Conservation (phyloP, 2,888 invertebrate species). For the Zonitis immaculata region DNA sequence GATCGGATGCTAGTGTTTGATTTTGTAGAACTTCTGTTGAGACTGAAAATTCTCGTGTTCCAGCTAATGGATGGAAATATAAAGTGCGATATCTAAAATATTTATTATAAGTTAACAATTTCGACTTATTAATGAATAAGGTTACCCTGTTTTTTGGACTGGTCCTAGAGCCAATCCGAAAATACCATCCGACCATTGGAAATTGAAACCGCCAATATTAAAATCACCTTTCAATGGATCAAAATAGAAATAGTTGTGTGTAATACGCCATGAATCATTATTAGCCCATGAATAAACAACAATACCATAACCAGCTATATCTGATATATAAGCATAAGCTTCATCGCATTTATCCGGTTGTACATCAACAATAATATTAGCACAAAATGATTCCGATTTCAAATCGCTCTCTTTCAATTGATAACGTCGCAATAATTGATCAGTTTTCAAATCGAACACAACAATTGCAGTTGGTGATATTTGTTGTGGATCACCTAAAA, state of each 20-base stretch:
- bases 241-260: conserved; percentile 80
- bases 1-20: conserved; percentile 62
- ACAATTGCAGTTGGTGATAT: conserved; percentile 61
- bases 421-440: conserved; percentile 65
- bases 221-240: conserved; percentile 74
- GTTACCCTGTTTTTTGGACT: conserved; percentile 42
- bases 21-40: conserved; percentile 69
- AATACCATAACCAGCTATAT: conserved; percentile 69
- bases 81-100: conserved; percentile 59
- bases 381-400: conserved; percentile 74
- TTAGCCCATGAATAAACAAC: conserved; percentile 72
- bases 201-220: conserved; percentile 71
- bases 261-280: conserved; percentile 72
- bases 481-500: conserved; percentile 62
- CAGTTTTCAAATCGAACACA: conserved; percentile 71
- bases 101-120: too few relatives aligned
- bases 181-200: conserved; percentile 83
- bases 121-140: too few relatives aligned
- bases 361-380: conserved; percentile 72
- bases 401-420: conserved; percentile 62
- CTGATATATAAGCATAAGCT: conserved; percentile 73
- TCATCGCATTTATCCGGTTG: conserved; percentile 66
- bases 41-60: conserved; percentile 75
- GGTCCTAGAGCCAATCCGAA: conserved; percentile 66
- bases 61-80: conserved; percentile 79